phyloP scores from a whole-genome alignment of 2,797 vertebrate species.

The Trematomus bernacchii region DNA sequence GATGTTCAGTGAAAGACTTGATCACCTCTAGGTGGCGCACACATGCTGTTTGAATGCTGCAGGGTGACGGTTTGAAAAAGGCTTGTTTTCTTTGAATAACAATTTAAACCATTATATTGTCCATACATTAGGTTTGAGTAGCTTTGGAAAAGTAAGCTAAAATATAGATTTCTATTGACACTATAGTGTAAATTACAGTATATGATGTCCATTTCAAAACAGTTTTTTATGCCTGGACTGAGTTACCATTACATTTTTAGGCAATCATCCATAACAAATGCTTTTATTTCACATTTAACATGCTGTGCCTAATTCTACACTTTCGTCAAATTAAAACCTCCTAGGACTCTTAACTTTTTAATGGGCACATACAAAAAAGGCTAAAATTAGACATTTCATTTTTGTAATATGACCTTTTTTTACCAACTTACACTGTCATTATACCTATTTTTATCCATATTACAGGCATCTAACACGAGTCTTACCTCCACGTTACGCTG shows the following conservation, averaged over 20 bases:
- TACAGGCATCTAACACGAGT: too few relatives aligned
- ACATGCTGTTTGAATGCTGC: neutral
- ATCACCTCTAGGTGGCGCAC: constrained; percentile 35
- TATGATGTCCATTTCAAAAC: too few relatives aligned
- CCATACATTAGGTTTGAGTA: neutral
- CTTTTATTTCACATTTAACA: neutral
- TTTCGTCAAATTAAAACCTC: too few relatives aligned
- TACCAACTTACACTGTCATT: too few relatives aligned
- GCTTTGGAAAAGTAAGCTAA: neutral
- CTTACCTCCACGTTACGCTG: too few relatives aligned
- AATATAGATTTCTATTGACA: too few relatives aligned
- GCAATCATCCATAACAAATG: neutral
- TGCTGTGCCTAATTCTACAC: neutral
- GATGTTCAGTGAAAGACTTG: neutral
- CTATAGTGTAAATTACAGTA: neutral
- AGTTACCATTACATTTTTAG: neutral
- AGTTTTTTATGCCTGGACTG: neutral
- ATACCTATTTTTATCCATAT: too few relatives aligned
- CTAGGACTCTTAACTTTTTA: too few relatives aligned
- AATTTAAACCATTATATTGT: neutral
- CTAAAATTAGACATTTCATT: too few relatives aligned
- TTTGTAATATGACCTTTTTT: too few relatives aligned
- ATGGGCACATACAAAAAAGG: too few relatives aligned
- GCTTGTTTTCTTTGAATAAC: neutral
- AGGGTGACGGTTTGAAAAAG: neutral